phyloP scores from a whole-genome alignment of 2,888 invertebrate species.

The Amorpha juglandis region DNA sequence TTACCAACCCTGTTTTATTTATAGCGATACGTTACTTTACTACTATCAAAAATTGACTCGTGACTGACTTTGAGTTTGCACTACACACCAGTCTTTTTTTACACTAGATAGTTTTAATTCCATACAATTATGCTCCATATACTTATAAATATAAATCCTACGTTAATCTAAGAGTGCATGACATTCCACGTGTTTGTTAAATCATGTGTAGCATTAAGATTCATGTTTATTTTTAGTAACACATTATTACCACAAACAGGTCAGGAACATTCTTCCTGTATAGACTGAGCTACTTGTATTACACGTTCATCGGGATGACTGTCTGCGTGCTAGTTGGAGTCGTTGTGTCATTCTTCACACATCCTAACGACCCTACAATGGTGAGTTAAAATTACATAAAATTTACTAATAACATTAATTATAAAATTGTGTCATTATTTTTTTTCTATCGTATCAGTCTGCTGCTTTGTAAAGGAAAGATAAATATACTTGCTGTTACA shows the following conservation, averaged over 20 bases:
- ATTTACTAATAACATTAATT: neutral
- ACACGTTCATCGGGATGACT: conserved; percentile 88
- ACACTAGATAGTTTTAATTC: too few relatives aligned
- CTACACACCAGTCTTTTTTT: too few relatives aligned
- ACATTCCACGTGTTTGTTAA: neutral
- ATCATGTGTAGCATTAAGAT: conserved; percentile 29
- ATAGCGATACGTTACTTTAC: too few relatives aligned
- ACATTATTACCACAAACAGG: conserved; percentile 54
- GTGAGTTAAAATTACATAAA: conserved; percentile 49
- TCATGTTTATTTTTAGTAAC: conserved; percentile 33
- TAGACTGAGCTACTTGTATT: conserved; percentile 90
- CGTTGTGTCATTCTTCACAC: conserved; percentile 87
- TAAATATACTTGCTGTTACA: too few relatives aligned
- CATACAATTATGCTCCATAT: neutral
- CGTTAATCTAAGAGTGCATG: conserved; percentile 4
- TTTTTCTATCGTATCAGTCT: too few relatives aligned
- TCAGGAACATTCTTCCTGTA: conserved; percentile 87
- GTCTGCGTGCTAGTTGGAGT: conserved; percentile 87
- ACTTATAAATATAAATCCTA: neutral
- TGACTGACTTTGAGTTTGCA: too few relatives aligned
- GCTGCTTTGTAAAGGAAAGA: too few relatives aligned
- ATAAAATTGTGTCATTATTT: too few relatives aligned
- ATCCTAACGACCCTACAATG: conserved; percentile 84
- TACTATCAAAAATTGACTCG: too few relatives aligned
- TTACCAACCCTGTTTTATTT: too few relatives aligned